A percentile compares a stretch with the other conserved stretches of the same genome.
Conservation (phyloP, 1,140 invertebrate genomes). For the Bombus breviceps region DNA sequence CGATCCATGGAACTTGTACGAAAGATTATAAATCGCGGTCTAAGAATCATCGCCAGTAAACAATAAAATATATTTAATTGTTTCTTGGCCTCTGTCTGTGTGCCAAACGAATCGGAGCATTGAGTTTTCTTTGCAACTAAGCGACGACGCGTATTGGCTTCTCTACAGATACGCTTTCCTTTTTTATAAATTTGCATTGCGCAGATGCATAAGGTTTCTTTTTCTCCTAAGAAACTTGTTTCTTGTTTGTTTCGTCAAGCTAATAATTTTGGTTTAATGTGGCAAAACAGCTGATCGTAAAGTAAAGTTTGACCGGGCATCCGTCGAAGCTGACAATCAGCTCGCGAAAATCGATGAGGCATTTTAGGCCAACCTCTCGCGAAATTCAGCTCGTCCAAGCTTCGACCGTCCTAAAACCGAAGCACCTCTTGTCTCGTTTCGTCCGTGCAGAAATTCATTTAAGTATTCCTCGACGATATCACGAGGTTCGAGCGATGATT, state of each 20-base stretch:
- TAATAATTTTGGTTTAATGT: not conserved
- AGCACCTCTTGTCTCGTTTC: conserved; percentile 4
- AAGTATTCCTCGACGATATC: not conserved
- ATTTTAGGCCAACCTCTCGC: not conserved
- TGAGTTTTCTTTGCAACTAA: too few relatives aligned
- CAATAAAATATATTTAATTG: too few relatives aligned
- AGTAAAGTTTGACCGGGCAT: not conserved
- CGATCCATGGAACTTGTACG: not conserved
- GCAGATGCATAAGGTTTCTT: too few relatives aligned
- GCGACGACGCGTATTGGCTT: too few relatives aligned
- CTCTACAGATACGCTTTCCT: too few relatives aligned
- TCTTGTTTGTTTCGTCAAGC: not conserved
- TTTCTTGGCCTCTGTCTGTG: too few relatives aligned
- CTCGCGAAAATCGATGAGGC: not conserved
- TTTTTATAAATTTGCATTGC: too few relatives aligned
- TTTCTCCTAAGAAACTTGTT: too few relatives aligned
- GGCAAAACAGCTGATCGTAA: not conserved
- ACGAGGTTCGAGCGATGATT: not conserved
- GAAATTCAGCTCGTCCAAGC: conserved; percentile 4
- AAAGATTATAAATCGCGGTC: not conserved
- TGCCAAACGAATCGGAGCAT: too few relatives aligned
- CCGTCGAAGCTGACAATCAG: not conserved
- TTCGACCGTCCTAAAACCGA: conserved; percentile 6
- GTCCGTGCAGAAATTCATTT: conserved; percentile 16
- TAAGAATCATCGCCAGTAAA: too few relatives aligned